These are phyloP conservation scores for Eulithis prunata DNA, from an alignment of 2,888 invertebrate genomes.

Conservation along the genomic window DNA sequence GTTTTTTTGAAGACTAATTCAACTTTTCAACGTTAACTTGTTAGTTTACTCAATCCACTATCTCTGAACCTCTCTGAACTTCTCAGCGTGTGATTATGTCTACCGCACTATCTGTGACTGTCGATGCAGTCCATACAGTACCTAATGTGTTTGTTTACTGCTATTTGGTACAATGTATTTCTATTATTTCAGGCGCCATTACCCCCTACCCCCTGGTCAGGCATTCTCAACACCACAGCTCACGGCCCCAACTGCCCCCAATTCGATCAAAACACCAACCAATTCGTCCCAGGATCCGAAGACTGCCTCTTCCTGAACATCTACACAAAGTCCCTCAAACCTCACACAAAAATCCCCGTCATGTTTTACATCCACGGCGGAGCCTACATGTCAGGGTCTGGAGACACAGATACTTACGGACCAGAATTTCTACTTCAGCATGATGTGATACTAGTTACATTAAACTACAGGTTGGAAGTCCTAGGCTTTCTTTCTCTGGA, in stretches of 20 bases:
- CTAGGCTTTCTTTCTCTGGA: slow-evolving; percentile 58
- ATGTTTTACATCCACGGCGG: slow-evolving; percentile 77
- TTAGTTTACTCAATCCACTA: too few species aligned
- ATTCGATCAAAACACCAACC: slow-evolving; percentile 51
- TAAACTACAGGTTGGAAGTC: slow-evolving; percentile 69
- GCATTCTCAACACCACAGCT: slow-evolving; percentile 59
- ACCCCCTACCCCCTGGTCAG: slow-evolving; percentile 61
- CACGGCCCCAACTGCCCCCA: slow-evolving; percentile 69
- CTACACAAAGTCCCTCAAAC: slow-evolving; percentile 49
- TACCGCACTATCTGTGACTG: too few species aligned
- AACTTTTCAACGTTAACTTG: too few species aligned
- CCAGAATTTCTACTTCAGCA: slow-evolving; percentile 68
- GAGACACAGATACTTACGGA: slow-evolving; percentile 61
- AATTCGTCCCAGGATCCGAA: slow-evolving; percentile 58
- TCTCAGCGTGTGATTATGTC: too few species aligned
- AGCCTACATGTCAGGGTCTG: slow-evolving; percentile 66
- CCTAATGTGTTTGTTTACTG: too few species aligned
- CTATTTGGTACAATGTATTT: too few species aligned
- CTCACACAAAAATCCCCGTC: slow-evolving; percentile 53
- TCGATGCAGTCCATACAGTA: too few species aligned
- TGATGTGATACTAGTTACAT: slow-evolving; percentile 69
- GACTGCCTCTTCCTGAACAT: slow-evolving; percentile 70
- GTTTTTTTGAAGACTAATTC: too few species aligned
- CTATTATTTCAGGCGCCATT: slow-evolving; percentile 58
- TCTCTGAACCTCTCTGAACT: too few species aligned